Base-by-base conservation (phyloP, 2,888 invertebrate species). In the Sinohyriopsis cumingii region DNA sequence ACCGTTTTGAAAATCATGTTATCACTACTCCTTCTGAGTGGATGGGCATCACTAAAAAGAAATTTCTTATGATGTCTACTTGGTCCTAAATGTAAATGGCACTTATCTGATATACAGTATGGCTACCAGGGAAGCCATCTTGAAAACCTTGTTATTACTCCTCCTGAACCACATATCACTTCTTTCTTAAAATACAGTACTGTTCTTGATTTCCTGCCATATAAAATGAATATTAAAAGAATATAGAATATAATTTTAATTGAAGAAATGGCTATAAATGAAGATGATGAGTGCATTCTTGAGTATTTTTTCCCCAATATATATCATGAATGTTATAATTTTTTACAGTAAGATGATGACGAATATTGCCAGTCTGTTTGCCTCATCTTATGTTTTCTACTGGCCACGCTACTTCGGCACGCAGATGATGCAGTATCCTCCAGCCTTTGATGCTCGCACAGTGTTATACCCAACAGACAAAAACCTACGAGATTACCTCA, bases 381-480 rank as follows among this genome's bases (percentile, higher is more conserved):
- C 96, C 7, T 93, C 96, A 0, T 93, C 95, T 0, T 99, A 95
- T 90, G 96, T 96, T 7, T 95, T 93, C 89, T 92, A 94, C 87
- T 99, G 98, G 98, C 91, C 91, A 5, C 92, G 93, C n/a, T 95
- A 93, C 91, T 97, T 98, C 90, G 91, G 91, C 19, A 91, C 93
- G 18, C 91, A 92, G 75, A 77, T 82, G 59, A 90, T 98, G 65
- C 91, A 93, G 84, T 97, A 96, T 91, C 95, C 97, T 0, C 98
- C 98, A 7, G 92, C 94, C n/a, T 99, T 99, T 91, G 98, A 99
- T 91, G 96, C 95, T 0, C 92, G 98, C 71, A 91, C 95, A 56
- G 93, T 98, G 12, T 78, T 97, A 33, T 98, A 98, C 91, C 98
- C 98, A 0, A 93, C 94, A 9, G 94, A 96, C 87, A 92, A 94